Base-by-base conservation (phyloP, 2,888 invertebrate species). In the Hydraecia micacea region DNA sequence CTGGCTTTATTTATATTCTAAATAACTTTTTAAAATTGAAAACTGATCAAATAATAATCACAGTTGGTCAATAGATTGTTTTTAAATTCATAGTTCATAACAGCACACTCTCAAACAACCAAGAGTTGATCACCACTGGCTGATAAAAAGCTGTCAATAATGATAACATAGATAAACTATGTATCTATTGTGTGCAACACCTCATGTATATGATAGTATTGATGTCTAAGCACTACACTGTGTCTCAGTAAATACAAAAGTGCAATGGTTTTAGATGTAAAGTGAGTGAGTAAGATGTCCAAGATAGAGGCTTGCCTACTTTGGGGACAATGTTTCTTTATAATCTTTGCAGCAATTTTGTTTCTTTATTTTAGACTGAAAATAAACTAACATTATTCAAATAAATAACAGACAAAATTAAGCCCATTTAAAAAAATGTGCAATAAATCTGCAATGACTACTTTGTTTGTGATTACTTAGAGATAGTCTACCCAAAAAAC, bases 91-190 rank as follows among this genome's bases (percentile, higher is more conserved):
- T 39, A 11, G 11, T 36, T n/a, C 28, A 7, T 28, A 42, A 62
- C 21, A 52, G 7, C 15, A 36, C 6, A 36, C 15, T 36, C 4
- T 60, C 6, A 49, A 63, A 32, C 42, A 79, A 36, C 83, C 84
- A 88, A 91, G 74, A 80, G 91, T 93, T 92, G 81, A 71, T 68
- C 6, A 90, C 72, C 77, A 72, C 92, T 91, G 90, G 6, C 81
- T 88, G 92, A 93, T 93, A 93, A 80, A 46, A 73, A 86, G 75
- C 81, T 88, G 89, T 89, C 88, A 89, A 83, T 80, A 42, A 28
- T 79, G 88, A 85, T 88, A 87, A 73, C 28, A 78, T 65, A 79
- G 85, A 89, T 89, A 89, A 86, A 80, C 81, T 87, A 87, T 82
- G 46, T 77, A 79, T 13, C 46, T 46, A 46, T 46, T 67, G 58